Percentiles rank a stretch among this genome's conserved stretches.
These are phyloP conservation scores for Callipepla squamata DNA, from an alignment of 2,113 vertebrate species.

Conservation along the genomic window DNA sequence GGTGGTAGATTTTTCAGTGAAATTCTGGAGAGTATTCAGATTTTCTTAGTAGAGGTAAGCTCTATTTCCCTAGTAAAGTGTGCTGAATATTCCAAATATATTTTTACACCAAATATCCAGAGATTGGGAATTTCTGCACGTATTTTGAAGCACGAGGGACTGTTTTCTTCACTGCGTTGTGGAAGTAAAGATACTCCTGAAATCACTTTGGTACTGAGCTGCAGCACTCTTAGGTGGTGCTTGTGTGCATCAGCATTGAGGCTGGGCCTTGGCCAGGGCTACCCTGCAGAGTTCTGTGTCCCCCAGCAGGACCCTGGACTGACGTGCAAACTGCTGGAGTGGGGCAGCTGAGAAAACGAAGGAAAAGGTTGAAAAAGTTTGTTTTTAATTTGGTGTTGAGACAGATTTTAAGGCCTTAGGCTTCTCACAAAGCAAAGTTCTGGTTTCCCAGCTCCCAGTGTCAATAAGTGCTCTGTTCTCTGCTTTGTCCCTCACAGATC, in stretches of 20 bases:
- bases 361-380: neutral
- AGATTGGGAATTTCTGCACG: too few species aligned
- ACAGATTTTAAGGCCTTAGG: fast-evolving
- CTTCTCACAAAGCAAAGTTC: neutral
- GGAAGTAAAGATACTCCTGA: neutral
- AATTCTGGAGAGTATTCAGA: neutral
- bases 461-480: neutral
- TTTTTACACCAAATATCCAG: neutral
- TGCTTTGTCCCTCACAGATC: slow-evolving; percentile 78
- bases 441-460: neutral
- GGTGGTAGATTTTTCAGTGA: neutral
- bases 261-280: neutral
- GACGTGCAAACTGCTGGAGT: fast-evolving
- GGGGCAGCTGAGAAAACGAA: neutral
- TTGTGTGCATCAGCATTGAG: neutral
- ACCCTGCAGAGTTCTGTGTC: neutral
- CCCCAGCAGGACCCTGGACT: neutral
- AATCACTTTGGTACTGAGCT: too few species aligned
- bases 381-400: neutral
- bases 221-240: neutral
- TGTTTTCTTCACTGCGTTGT: neutral
- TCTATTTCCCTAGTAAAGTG: neutral
- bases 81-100: neutral
- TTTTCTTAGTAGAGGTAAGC: neutral
- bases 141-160: fast-evolving